Evolutionary conservation across 2,797 vertebrate species (phyloP).

Genomic region (Centropyge bicolor): DNA sequence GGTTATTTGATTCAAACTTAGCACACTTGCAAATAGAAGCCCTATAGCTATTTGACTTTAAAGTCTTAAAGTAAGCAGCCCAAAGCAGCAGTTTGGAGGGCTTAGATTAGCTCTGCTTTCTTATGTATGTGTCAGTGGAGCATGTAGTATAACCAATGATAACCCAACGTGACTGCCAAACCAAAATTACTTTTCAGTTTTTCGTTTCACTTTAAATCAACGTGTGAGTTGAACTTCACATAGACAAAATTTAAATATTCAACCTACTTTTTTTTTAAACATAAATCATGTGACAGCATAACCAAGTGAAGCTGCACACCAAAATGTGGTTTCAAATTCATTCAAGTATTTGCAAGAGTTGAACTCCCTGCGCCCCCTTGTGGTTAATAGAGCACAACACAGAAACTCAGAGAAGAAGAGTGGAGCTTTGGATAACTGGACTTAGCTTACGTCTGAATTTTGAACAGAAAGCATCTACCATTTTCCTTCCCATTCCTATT

Average conservation of each 20-base stretch:
- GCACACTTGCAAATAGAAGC: slow-evolving; percentile 19
- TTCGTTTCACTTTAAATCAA: background rate
- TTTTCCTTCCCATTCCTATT: background rate
- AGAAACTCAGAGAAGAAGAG: background rate
- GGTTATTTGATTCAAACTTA: slow-evolving; percentile 25
- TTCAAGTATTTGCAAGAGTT: slow-evolving; percentile 9
- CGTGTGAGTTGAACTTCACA: background rate
- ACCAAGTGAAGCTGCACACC: slow-evolving; percentile 9
- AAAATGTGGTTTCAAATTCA: background rate
- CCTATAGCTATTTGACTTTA: slow-evolving; percentile 9
- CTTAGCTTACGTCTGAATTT: background rate
- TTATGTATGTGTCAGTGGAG: background rate
- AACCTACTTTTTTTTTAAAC: slow-evolving; percentile 1
- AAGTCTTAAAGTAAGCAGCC: slow-evolving; percentile 18
- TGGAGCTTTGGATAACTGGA: background rate
- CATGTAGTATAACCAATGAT: slow-evolving; percentile 2
- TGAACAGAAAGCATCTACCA: background rate
- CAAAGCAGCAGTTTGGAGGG: slow-evolving; percentile 4
- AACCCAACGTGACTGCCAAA: background rate
- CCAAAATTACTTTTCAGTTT: background rate
- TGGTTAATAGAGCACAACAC: slow-evolving; percentile 54
- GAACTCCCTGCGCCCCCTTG: slow-evolving; percentile 64
- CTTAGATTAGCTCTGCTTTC: background rate
- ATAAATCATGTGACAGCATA: slow-evolving; percentile 1
- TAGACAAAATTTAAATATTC: background rate